Evolutionary conservation across 2,113 vertebrate genomes (phyloP).

Genomic region (Chascanopsetta lugubris): DNA sequence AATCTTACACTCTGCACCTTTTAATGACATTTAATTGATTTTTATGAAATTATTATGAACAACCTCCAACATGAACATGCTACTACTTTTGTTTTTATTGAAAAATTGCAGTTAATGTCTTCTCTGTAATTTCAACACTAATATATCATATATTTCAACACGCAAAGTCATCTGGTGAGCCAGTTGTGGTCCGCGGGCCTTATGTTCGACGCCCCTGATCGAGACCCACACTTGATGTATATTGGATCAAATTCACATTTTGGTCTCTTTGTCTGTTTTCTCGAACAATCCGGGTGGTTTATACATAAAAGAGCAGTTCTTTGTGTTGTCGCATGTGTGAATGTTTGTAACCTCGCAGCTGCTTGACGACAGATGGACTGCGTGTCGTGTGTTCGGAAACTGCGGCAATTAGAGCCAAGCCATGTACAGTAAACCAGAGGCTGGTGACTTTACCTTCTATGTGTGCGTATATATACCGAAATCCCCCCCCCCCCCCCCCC

Average conservation of each 20-base stretch:
- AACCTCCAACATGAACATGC: no score
- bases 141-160: no score
- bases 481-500: slow-evolving; percentile 8
- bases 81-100: no score
- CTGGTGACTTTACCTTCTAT: slow-evolving; percentile 21
- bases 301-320: neutral
- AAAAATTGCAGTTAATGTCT: no score
- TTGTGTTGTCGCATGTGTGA: neutral
- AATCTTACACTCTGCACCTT: no score
- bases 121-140: no score
- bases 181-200: no score
- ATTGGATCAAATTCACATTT: slow-evolving; percentile 38
- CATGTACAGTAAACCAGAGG: neutral
- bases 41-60: no score
- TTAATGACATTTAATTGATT: no score
- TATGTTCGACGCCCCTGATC: no score
- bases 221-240: slow-evolving; percentile 24
- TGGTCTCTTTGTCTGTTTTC: slow-evolving; percentile 16
- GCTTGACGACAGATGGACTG: slow-evolving; percentile 14
- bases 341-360: neutral
- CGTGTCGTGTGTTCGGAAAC: slow-evolving; percentile 15
- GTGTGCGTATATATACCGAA: slow-evolving; percentile 12
- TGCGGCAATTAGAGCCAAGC: slow-evolving; percentile 21
- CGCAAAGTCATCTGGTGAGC: no score
- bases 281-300: slow-evolving; percentile 14